Conservation (phyloP, 2,797 vertebrate species). For the Hipposideros larvatus region DNA sequence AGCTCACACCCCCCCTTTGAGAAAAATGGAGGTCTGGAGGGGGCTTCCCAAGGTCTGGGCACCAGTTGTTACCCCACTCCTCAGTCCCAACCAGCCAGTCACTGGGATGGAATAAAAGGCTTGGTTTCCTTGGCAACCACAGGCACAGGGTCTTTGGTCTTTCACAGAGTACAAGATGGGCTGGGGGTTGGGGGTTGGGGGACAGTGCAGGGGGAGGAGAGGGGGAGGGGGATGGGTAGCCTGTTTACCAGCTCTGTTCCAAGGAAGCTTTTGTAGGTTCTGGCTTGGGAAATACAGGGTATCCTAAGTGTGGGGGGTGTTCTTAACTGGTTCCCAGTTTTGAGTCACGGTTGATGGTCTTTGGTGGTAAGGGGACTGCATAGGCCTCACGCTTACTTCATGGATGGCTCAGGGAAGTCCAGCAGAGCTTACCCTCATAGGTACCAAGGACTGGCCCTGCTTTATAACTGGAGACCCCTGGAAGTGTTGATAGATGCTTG, state of each 20-base stretch:
- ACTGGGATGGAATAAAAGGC: constrained; percentile 83
- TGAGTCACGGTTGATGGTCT: not conserved
- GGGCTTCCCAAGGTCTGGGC: constrained; percentile 61
- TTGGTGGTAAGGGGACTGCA: not conserved
- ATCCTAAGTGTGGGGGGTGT: not conserved
- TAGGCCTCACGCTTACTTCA: not conserved
- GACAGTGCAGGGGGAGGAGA: not conserved
- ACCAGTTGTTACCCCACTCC: constrained; percentile 70
- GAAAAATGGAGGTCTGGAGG: not conserved
- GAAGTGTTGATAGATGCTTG: constrained; percentile 71
- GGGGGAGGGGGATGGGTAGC: not conserved
- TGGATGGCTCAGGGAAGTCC: not conserved
- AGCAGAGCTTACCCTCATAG: not conserved
- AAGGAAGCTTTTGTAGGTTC: constrained; percentile 63
- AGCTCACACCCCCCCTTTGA: not conserved
- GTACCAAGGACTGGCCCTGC: constrained; percentile 14
- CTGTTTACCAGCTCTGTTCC: constrained; percentile 18
- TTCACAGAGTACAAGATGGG: constrained; percentile 73
- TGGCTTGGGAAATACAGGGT: constrained; percentile 57
- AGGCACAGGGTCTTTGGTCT: constrained; percentile 67
- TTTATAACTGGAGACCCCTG: constrained; percentile 64
- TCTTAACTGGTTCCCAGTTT: constrained; percentile 4
- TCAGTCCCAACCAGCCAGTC: constrained; percentile 71
- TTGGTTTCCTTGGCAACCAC: constrained; percentile 83
- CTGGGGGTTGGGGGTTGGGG: not conserved